These are phyloP conservation scores for Balanococcus diminutus DNA, from an alignment of 2,888 invertebrate species.

Conservation along the genomic window DNA sequence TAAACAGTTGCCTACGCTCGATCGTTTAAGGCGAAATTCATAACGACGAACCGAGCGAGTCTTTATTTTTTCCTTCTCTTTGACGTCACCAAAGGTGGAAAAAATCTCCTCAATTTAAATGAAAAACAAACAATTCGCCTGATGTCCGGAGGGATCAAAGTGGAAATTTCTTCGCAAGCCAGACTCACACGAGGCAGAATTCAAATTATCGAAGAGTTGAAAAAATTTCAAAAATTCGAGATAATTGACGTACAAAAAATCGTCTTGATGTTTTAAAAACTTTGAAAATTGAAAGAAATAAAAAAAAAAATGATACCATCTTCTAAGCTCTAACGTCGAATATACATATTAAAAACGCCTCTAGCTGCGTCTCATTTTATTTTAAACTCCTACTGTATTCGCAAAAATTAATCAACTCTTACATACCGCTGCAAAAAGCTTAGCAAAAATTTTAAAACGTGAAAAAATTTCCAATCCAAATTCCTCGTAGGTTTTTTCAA, in stretches of 20 bases:
- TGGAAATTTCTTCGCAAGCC: neutral
- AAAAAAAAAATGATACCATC: neutral
- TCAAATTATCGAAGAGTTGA: neutral
- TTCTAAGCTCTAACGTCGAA: neutral
- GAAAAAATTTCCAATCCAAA: neutral
- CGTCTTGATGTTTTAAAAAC: neutral
- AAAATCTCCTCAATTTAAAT: neutral
- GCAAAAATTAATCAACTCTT: neutral
- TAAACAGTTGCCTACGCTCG: neutral
- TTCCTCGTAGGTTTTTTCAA: neutral
- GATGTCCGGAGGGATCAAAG: neutral
- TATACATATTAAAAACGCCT: neutral
- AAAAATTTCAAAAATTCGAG: neutral
- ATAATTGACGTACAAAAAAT: neutral
- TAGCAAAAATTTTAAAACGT: neutral
- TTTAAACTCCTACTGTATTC: neutral
- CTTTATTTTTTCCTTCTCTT: neutral
- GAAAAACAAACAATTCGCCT: neutral
- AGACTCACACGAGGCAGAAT: neutral
- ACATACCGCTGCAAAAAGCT: neutral
- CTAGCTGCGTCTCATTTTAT: neutral
- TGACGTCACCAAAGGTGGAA: neutral
- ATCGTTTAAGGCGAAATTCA: neutral
- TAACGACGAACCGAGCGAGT: neutral
- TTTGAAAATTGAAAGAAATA: neutral